Base-by-base conservation (phyloP, 37 sponge, comb jelly and placozoan genomes). In the Chondrosia reniformis region DNA sequence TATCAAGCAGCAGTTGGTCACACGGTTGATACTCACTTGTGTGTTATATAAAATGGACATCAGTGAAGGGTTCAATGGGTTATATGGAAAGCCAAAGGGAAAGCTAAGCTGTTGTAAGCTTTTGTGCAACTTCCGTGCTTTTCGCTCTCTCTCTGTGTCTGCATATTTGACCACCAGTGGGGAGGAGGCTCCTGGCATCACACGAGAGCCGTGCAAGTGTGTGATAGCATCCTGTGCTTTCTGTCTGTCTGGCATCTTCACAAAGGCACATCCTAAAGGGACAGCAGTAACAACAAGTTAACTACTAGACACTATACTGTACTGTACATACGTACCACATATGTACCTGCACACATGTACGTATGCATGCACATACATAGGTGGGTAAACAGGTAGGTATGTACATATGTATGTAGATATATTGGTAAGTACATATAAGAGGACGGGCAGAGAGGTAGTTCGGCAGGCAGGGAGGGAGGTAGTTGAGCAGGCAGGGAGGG, bases 131-230 rank as follows among this genome's bases (percentile, higher is more conserved):
- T 87, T 36, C 32, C 89, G 43, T 0, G 87, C 89, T 33, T 86
- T 84, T 32, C 92, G 75, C 81, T 95, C 96, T 69, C 83, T 85
- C 84, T 95, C 96, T 10, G 89, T 91, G 77, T 95, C 96, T 21
- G 96, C 96, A 39, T 89, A 88, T 63, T 95, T 95, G 55, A 95
- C 96, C 15, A 95, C 96, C 34, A 95, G 79, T 0, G 96, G 96
- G 17, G 89, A 80, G 1, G 80, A 81, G 0, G 89, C 88, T n/a
- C 94, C 94, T 33, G 89, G 87, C 95, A 97, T 93, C 3, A 89
- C 89, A 33, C 86, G 87, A 34, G 84, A 85, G 27, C 93, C 93
- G 71, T 97, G 94, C 84, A 97, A 81, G 59, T 88, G 84, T 52
- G 95, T 89, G 43, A 97, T 97, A 46, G 98, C 95, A 27, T 79